phyloP scores from a whole-genome alignment of 2,797 vertebrate genomes.

The Cynodonichthys magdalenae region DNA sequence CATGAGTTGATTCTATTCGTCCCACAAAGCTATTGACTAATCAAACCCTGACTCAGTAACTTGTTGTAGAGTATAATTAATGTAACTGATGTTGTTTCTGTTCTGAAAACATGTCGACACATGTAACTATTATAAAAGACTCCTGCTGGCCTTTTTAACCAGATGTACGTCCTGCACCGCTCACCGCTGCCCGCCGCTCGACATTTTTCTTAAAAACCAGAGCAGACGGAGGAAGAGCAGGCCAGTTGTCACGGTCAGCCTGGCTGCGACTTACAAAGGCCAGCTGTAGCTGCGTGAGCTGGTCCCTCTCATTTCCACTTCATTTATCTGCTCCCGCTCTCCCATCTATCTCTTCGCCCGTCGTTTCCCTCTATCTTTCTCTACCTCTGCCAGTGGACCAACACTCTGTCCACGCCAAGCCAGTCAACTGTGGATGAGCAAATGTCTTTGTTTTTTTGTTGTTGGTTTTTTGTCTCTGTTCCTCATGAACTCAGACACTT shows the following conservation, averaged over 20 bases:
- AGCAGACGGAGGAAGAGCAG: constrained; percentile 20
- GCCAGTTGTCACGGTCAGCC: constrained; percentile 70
- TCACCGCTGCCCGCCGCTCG: not conserved
- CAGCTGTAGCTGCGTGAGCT: constrained; percentile 78
- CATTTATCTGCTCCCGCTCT: constrained; percentile 72
- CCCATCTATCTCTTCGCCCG: constrained; percentile 1
- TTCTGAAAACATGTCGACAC: not conserved
- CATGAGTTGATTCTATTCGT: no score
- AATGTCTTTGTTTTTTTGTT: constrained; percentile 73
- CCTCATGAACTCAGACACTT: constrained; percentile 6
- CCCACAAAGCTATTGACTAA: no score
- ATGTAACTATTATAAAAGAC: no score
- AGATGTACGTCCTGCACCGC: constrained; percentile 15
- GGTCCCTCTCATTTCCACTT: constrained; percentile 81
- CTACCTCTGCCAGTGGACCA: constrained; percentile 52
- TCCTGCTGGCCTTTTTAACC: constrained; percentile 42
- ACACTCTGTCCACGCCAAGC: constrained; percentile 52
- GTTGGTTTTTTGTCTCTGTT: constrained; percentile 47
- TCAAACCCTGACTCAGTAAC: no score
- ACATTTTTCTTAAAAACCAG: not conserved
- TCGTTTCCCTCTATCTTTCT: constrained; percentile 31
- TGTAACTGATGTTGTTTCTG: not conserved
- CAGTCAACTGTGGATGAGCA: constrained; percentile 77
- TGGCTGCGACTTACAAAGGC: constrained; percentile 68
- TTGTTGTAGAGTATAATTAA: no score